Evolutionary conservation across 2,888 invertebrate species (phyloP).

Genomic region (Drosophila trichaetosa): DNA sequence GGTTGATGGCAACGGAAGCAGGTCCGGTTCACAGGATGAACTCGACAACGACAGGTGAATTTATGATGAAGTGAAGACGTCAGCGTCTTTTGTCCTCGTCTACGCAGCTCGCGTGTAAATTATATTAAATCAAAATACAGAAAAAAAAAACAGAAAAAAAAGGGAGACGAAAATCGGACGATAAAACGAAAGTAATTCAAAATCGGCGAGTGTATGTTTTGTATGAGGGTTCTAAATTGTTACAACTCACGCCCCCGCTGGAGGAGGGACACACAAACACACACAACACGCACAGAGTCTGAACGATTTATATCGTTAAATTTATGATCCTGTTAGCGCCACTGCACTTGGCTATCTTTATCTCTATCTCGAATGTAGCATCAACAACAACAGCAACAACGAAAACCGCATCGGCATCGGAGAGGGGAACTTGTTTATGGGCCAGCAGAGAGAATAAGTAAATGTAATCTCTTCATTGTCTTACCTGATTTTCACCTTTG

Average conservation of each 20-base stretch:
- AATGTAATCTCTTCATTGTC: constrained; percentile 53
- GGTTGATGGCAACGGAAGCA: constrained; percentile 61
- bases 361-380: constrained; percentile 62
- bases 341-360: constrained; percentile 72
- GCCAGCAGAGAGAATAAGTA: constrained; percentile 63
- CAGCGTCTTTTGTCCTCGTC: constrained; percentile 60
- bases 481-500: constrained; percentile 61
- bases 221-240: constrained; percentile 58
- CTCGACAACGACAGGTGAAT: constrained; percentile 80
- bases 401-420: constrained; percentile 11
- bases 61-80: constrained; percentile 81
- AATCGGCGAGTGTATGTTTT: constrained; percentile 61
- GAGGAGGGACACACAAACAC: constrained; percentile 29
- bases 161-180: constrained; percentile 20
- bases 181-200: constrained; percentile 79
- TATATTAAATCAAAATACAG: constrained; percentile 44
- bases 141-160: neutral
- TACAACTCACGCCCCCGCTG: constrained; percentile 54
- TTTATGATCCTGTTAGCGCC: constrained; percentile 83
- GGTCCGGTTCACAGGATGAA: constrained; percentile 64
- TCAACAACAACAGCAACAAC: constrained; percentile 36
- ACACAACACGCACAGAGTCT: constrained; percentile 7
- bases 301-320: constrained; percentile 76
- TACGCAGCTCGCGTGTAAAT: constrained; percentile 75
- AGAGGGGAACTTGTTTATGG: constrained; percentile 67